Conservation (phyloP, 2,113 vertebrate species). For the Mungos mungo region DNA sequence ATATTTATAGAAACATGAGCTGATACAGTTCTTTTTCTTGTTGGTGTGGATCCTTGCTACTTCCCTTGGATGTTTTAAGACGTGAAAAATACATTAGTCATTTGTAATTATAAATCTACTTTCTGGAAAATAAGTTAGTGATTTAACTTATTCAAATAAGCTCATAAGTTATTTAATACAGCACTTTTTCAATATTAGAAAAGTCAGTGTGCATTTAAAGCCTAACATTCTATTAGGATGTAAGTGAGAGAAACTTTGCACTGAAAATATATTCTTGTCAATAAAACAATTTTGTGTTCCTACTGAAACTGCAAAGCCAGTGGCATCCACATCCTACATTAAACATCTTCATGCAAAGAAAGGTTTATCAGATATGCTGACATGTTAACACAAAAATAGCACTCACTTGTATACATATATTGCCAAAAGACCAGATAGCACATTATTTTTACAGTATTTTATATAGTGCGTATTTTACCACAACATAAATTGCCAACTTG, state of each 20-base stretch:
- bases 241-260: conserved; percentile 29
- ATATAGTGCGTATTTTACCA: not conserved
- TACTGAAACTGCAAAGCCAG: not conserved
- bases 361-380: not conserved
- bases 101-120: conserved; percentile 58
- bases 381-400: not conserved
- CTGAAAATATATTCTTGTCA: not conserved
- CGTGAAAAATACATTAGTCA: conserved; percentile 50
- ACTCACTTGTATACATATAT: not conserved
- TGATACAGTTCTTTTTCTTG: not conserved
- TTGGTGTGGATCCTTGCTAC: rapidly evolving
- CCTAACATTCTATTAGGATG: not conserved
- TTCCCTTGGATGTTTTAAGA: not conserved
- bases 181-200: conserved; percentile 48
- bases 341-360: conserved; percentile 7
- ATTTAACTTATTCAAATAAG: conserved; percentile 70
- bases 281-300: not conserved
- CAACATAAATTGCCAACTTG: not conserved
- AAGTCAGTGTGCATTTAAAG: conserved; percentile 56
- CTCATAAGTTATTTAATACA: conserved; percentile 52
- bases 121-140: conserved; percentile 71
- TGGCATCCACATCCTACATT: not conserved
- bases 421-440: not conserved
- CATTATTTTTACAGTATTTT: not conserved
- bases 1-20: not conserved